Evolutionary conservation across 2,113 vertebrate genomes (phyloP), one percentile per base, ranked within the genome.

Genomic region (Nansenia antarctica): DNA sequence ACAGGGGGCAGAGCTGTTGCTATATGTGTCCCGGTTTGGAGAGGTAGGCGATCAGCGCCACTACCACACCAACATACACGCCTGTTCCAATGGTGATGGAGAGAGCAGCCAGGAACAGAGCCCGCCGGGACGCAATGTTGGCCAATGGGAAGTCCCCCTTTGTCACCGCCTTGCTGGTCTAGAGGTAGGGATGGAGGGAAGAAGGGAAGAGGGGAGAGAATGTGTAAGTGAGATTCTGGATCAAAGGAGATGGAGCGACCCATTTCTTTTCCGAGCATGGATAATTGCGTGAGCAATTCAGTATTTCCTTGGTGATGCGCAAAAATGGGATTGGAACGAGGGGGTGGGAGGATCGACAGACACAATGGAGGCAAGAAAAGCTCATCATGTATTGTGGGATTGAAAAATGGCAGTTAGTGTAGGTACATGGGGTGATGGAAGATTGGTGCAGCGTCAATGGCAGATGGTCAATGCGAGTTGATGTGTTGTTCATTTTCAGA

Each of bases 151-250:
- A 98, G 93, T 99, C 95, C 70, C 97, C 97, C 88, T 98, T 98
- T 76, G 96, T 95, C 87, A 98, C 95, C 32, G 97, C 97, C 87
- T 98, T 98, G 92, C 94, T 96, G 81, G 97, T 98, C 97, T 98
- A 90, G 12, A 84, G 88, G 87, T 71, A 90, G 81, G 90, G 61
- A 65, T 37, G 32, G 42, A 57, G 37, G 12, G 37, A 39, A 7
- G 0, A 14, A 39, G 9, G 12, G 37, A 39, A 39, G 35, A 14
- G 1, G 14, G 11, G 37, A 39, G 4, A 3, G 37, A 39, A 15
- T 0, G 37, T 3, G 37, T 3, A 3, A 39, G 9, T 3, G 37
- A 37, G 14, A n/a, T n/a, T n/a, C n/a, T n/a, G 35, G 9, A 1
- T 11, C 9, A 12, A 14, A 39, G 35, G 35, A 14, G n/a, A 20